Conservation (phyloP, 2,797 vertebrate species). For the Geotria australis region DNA sequence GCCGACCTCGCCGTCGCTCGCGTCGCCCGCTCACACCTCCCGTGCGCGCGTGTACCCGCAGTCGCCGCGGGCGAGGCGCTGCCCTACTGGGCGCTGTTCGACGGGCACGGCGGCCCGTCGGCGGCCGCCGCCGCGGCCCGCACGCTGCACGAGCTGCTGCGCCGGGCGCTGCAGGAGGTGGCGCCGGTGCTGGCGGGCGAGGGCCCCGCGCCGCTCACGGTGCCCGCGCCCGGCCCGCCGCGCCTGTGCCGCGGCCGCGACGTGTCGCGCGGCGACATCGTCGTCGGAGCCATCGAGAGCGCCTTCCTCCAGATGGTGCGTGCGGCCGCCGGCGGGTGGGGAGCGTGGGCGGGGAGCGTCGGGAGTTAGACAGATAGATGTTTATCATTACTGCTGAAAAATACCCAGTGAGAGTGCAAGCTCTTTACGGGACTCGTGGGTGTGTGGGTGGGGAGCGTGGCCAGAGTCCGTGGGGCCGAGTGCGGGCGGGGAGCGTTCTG, state of each 20-base stretch:
- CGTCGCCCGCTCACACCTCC: too few relatives aligned
- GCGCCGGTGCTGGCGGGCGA: conserved; percentile 8
- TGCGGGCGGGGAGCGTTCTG: too few relatives aligned
- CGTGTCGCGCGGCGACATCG: conserved; percentile 11
- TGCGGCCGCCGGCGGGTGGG: not conserved
- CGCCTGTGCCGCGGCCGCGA: conserved; percentile 19
- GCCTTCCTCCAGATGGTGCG: conserved; percentile 27
- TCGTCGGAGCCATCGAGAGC: conserved; percentile 18
- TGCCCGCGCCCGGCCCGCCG: conserved; percentile 12
- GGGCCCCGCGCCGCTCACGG: conserved; percentile 7
- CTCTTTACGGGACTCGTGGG: too few relatives aligned
- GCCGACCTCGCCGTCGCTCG: too few relatives aligned
- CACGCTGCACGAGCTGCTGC: conserved; percentile 21
- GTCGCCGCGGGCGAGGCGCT: too few relatives aligned
- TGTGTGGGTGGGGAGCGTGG: too few relatives aligned
- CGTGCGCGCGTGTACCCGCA: too few relatives aligned
- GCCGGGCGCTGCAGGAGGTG: conserved; percentile 17
- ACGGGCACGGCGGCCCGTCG: conserved; percentile 17
- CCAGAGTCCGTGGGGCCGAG: too few relatives aligned
- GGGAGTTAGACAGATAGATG: not conserved
- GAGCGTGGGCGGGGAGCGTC: not conserved
- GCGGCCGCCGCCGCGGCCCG: conserved; percentile 20
- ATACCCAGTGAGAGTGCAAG: too few relatives aligned
- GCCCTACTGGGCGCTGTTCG: conserved; percentile 21
- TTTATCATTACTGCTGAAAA: too few relatives aligned